A percentile compares a stretch with the other conserved stretches of the same genome.
Conservation (phyloP, 1,140 invertebrate genomes). For the Colletes latitarsis region DNA sequence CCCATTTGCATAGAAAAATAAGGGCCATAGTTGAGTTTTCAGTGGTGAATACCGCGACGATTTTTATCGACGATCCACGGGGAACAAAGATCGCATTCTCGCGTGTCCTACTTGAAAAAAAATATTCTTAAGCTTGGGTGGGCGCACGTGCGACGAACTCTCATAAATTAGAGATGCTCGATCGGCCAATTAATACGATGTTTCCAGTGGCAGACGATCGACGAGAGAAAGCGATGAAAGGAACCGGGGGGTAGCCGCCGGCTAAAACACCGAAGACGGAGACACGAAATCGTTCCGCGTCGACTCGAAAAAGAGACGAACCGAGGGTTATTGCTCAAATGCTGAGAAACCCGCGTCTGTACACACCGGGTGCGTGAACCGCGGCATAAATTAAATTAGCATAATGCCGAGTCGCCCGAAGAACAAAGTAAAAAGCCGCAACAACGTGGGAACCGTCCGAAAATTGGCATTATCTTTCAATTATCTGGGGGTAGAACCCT, state of each 20-base stretch:
- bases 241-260: constrained; percentile 1
- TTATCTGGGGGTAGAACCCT: neutral
- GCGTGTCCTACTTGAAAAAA: constrained; percentile 35
- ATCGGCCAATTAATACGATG: constrained; percentile 70
- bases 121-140: constrained; percentile 50
- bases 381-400: constrained; percentile 76
- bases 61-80: constrained; percentile 22
- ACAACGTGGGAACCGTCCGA: constrained; percentile 68
- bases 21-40: neutral
- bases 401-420: constrained; percentile 64
- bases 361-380: constrained; percentile 48
- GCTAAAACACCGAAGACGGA: neutral
- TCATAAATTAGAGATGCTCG: constrained; percentile 64
- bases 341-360: constrained; percentile 16
- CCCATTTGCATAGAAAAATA: constrained; percentile 13
- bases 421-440: constrained; percentile 72
- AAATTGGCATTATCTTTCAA: constrained; percentile 25
- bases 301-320: neutral
- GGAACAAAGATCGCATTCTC: constrained; percentile 31
- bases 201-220: constrained; percentile 60
- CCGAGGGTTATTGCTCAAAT: constrained; percentile 37
- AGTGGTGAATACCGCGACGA: constrained; percentile 16
- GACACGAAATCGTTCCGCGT: neutral
- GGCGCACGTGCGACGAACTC: constrained; percentile 49
- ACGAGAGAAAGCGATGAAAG: constrained; percentile 38